Base-by-base conservation (phyloP, 2,797 vertebrate species). In the Hypotaenidia philippensis region DNA sequence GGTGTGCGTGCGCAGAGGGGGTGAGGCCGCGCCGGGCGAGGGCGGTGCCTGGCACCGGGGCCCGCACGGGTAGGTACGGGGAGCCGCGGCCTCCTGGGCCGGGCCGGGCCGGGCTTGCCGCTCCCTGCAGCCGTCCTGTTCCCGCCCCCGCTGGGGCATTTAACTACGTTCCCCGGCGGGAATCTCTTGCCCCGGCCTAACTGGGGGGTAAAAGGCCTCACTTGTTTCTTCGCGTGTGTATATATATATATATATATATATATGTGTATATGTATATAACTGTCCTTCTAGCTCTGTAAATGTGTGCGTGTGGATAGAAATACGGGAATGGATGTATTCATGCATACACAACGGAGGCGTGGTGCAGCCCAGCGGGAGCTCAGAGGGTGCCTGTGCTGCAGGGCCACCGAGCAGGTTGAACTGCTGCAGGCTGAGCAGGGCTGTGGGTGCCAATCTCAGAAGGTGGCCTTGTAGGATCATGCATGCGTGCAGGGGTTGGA, bases 271-370 rank as follows among this genome's bases (percentile, higher is more conserved):
- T 17, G 15, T 14, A 6, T 11, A 4, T 22, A n/a, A 5, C 18
- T n/a, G 41, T 26, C 2, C 21, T 13, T 25, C 3, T 50, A 53
- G 32, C 5, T n/a, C 3, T 25, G 5, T 36, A 4, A 15, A 6
- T 3, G 1, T 16, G 16, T 69, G 11, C 25, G 3, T 7, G 7
- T 29, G 1, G 19, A 1, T 29, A 3, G 7, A n/a, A 26, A 8
- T 16, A 16, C 14, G 1, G 34, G 5, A 26, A 1, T 10, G 15
- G 5, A 1, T 50, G 0, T 41, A 2, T 64, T 6, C 50, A 1
- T n/a, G 26, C 25, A 50, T 13, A 7, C 18, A 27, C 5, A 8
- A 0, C 0, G 4, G 23, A 27, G 36, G 56, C 69, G 36, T 59
- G 47, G 14, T 1, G 2, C 32, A 44, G 7, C 63, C 40, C 59